phyloP scores from a whole-genome alignment of 2,888 invertebrate species.

The Noctua janthina region DNA sequence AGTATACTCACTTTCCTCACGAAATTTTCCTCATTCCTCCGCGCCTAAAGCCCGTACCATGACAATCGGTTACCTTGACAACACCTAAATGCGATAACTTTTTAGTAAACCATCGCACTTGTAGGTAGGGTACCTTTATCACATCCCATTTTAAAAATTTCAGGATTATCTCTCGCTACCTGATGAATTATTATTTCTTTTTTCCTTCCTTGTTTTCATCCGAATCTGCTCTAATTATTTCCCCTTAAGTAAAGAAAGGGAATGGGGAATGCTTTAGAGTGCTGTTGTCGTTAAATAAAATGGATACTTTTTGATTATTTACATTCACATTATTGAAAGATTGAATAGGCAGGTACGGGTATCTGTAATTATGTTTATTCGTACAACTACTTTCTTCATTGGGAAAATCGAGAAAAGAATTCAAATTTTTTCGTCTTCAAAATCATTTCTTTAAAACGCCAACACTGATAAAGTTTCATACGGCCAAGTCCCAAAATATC shows the following conservation, averaged over 20 bases:
- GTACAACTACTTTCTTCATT: background rate
- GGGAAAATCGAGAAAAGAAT: background rate
- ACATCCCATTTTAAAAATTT: conserved; percentile 80
- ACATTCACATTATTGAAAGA: conserved; percentile 32
- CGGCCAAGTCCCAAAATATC: background rate
- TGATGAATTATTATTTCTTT: conserved; percentile 83
- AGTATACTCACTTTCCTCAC: too few relatives aligned
- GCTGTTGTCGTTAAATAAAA: conserved; percentile 65
- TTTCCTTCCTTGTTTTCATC: conserved; percentile 77
- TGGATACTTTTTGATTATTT: conserved; percentile 62
- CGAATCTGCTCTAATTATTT: conserved; percentile 87
- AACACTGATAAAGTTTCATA: background rate
- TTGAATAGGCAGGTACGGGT: background rate
- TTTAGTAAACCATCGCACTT: background rate
- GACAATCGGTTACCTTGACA: background rate
- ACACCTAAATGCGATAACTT: background rate
- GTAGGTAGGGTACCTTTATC: background rate
- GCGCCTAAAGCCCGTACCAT: background rate
- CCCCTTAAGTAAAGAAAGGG: conserved; percentile 85
- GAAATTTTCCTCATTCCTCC: background rate
- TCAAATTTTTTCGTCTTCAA: background rate
- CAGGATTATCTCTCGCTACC: conserved; percentile 84
- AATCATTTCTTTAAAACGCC: background rate
- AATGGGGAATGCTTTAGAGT: conserved; percentile 69
- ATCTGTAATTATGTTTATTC: conserved; percentile 2